Evolutionary conservation across 2,888 invertebrate genomes (phyloP), one percentile per base, ranked within the genome.

Genomic region (Oligia latruncula): DNA sequence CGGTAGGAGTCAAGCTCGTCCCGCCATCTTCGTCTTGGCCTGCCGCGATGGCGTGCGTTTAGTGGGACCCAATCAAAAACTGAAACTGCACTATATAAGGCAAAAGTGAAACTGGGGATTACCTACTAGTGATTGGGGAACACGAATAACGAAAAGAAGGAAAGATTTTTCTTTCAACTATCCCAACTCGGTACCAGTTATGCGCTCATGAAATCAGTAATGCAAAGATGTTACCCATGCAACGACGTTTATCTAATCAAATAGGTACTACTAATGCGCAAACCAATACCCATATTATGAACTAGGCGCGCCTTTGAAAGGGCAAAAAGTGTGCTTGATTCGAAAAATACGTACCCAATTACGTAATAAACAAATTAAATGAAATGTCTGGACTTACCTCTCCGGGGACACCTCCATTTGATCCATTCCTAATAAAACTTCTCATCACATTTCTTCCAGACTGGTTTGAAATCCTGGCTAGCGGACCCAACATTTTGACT

Each of bases 401-500:
- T 2, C 96, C 96, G 67, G 96, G 95, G 13, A 95, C 82, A 1
- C 96, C 96, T 15, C 97, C 97, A 84, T 95, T 91, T 4, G 95
- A 96, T 6, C 95, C 96, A 78, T 96, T 95, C 83, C 96, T 95
- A 8, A 96, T 85, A 71, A 93, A 91, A 66, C 84, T 95, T 83
- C 83, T 93, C 94, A 96, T 93, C 78, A 95, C 95, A 94, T 93
- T 95, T 76, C 94, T 94, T 2, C 95, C 94, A 40, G 92, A 84
- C 72, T 94, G 92, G 83, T 93, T 93, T 1, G 95, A 94, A 92
- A 95, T 94, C 83, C 95, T 96, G 11, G 95, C 94, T 65, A 96
- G 80, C 40, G 95, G 93, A 71, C 95, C 96, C 84, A 96, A 90
- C 97, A 97, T 97, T 93, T 95, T 95, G 70, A 84, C 70, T 90